A percentile compares a stretch with the other conserved stretches of the same genome.
phyloP scores from a whole-genome alignment of 2,113 vertebrate species.

The Ptilonorhynchus violaceus region DNA sequence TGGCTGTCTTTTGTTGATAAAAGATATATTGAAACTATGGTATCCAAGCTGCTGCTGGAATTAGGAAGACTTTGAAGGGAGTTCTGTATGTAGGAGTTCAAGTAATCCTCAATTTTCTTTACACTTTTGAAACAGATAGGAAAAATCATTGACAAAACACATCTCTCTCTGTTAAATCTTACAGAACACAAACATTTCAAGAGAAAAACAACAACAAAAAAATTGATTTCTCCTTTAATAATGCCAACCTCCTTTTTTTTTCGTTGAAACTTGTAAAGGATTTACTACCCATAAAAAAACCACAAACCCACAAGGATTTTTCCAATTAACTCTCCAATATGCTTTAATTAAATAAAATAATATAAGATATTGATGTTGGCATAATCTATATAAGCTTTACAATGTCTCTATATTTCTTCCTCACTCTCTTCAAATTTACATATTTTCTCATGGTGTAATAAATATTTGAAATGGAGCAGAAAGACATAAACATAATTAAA shows the following conservation, averaged over 20 bases:
- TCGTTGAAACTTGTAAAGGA: neutral
- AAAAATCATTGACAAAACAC: neutral
- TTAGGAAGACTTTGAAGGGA: neutral
- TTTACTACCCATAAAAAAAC: neutral
- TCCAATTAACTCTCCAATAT: slow-evolving; percentile 51
- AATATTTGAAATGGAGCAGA: slow-evolving; percentile 70
- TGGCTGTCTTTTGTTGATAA: neutral
- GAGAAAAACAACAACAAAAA: neutral
- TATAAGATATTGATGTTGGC: slow-evolving; percentile 39
- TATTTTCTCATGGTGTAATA: slow-evolving; percentile 50
- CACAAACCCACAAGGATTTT: neutral
- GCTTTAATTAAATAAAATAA: slow-evolving; percentile 62
- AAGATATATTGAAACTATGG: neutral
- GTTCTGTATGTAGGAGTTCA: neutral
- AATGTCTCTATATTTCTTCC: slow-evolving; percentile 35
- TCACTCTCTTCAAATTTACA: slow-evolving; percentile 44
- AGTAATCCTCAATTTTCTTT: neutral
- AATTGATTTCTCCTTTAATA: neutral
- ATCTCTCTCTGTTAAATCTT: neutral
- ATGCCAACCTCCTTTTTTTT: neutral
- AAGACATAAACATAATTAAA: slow-evolving; percentile 69
- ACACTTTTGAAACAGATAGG: neutral
- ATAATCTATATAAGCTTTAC: slow-evolving; percentile 34
- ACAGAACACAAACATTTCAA: neutral
- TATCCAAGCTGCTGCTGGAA: neutral